Conservation (phyloP, 2,113 vertebrate genomes). For the Ascaphus truei region DNA sequence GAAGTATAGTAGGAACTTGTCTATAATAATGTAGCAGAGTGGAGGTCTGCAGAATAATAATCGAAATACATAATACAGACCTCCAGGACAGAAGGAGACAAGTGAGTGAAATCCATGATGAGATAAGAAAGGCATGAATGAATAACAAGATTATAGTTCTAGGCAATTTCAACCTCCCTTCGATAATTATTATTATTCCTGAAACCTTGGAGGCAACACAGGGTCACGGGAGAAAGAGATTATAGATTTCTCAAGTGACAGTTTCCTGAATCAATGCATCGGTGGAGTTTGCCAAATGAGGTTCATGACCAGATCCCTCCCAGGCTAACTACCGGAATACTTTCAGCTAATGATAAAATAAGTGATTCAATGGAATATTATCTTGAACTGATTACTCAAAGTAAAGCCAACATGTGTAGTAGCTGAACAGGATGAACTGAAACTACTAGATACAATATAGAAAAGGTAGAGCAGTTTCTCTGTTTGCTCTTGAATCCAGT, state of each 20-base stretch:
- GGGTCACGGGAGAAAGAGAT: neutral
- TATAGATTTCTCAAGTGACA: neutral
- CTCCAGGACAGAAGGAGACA: conserved; percentile 2
- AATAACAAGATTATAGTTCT: neutral
- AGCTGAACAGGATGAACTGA: too few relatives aligned
- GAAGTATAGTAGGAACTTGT: neutral
- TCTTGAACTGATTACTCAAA: neutral
- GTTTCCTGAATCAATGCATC: neutral
- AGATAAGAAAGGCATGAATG: neutral
- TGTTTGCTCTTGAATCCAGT: too few relatives aligned
- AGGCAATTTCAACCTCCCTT: neutral
- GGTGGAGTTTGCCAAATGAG: neutral
- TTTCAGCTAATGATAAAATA: conserved; percentile 6
- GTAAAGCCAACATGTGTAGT: neutral
- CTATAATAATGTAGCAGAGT: neutral
- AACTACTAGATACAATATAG: too few relatives aligned
- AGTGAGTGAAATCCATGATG: neutral
- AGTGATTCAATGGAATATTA: conserved; percentile 4
- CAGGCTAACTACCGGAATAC: neutral
- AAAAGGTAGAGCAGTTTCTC: too few relatives aligned
- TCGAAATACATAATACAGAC: neutral
- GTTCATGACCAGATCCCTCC: neutral
- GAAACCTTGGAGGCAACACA: neutral
- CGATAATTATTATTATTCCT: conserved; percentile 2
- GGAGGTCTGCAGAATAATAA: neutral